These are phyloP conservation scores for Paramisgurnus dabryanus DNA, from an alignment of 2,113 vertebrate species.

Conservation along the genomic window DNA sequence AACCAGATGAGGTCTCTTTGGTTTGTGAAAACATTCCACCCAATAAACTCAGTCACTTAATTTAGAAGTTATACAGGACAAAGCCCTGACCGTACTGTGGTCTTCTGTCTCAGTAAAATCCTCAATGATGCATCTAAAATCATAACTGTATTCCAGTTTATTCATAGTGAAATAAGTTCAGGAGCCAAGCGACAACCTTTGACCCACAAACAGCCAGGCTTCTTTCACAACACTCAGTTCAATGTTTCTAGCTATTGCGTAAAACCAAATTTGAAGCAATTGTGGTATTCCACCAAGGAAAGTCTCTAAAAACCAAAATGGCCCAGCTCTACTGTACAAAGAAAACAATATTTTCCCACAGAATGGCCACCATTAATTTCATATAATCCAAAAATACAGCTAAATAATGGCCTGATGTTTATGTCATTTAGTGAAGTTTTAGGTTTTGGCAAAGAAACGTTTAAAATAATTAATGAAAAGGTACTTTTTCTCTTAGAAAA, in stretches of 20 bases:
- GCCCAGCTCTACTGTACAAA: constrained; percentile 63
- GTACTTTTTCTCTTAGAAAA: not conserved
- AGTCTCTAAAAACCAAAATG: constrained; percentile 63
- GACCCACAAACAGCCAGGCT: constrained; percentile 54
- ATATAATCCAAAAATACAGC: constrained; percentile 60
- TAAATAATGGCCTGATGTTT: constrained; percentile 54
- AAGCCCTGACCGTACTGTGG: constrained; percentile 74
- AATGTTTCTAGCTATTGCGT: constrained; percentile 65
- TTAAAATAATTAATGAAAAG: not conserved
- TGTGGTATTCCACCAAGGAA: constrained; percentile 71
- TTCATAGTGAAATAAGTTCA: constrained; percentile 64
- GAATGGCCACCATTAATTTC: constrained; percentile 48
- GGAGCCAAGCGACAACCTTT: constrained; percentile 57
- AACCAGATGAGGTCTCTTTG: constrained; percentile 73
- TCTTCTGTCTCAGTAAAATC: constrained; percentile 71
- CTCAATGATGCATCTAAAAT: constrained; percentile 72
- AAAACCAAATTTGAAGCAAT: constrained; percentile 69
- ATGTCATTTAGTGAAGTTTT: no score
- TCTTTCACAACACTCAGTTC: constrained; percentile 61
- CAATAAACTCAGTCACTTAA: constrained; percentile 75
- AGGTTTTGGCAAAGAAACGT: no score
- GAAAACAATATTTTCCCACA: constrained; percentile 52
- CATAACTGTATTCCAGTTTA: constrained; percentile 65
- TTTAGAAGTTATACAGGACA: constrained; percentile 71
- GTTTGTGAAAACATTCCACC: constrained; percentile 73